Evolutionary conservation across 2,797 vertebrate genomes (phyloP).

Genomic region (Chloroceryle inda): DNA sequence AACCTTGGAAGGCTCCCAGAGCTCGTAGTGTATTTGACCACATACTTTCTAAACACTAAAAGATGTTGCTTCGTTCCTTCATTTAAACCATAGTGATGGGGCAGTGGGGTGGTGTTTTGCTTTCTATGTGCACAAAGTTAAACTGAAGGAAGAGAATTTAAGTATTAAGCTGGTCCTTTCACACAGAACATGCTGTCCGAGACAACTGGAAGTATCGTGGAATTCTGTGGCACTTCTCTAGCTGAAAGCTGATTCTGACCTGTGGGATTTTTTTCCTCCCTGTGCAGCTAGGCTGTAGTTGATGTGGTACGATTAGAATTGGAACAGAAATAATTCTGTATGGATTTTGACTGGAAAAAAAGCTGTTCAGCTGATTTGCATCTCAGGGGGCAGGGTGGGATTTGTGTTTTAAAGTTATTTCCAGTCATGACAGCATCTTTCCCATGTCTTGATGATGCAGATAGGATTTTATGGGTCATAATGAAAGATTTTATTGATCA

Average conservation of each 20-base stretch:
- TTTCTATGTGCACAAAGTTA: not conserved
- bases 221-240: not conserved
- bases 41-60: not conserved
- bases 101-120: not conserved
- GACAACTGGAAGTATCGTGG: not conserved
- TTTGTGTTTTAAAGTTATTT: not conserved
- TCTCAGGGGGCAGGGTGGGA: not conserved
- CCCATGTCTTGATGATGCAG: not conserved
- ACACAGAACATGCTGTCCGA: not conserved
- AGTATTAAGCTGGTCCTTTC: not conserved
- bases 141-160: not conserved
- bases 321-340: not conserved
- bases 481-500: slow-evolving; percentile 50
- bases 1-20: not conserved
- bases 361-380: not conserved
- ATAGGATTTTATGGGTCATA: not conserved
- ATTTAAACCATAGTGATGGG: not conserved
- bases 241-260: not conserved
- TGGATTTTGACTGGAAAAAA: not conserved
- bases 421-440: not conserved
- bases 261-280: not conserved
- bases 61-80: not conserved
- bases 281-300: not conserved
- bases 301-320: not conserved
- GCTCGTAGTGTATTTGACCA: not conserved